Conservation (phyloP, 1,140 invertebrate species). For the Cryptotermes secundus region DNA sequence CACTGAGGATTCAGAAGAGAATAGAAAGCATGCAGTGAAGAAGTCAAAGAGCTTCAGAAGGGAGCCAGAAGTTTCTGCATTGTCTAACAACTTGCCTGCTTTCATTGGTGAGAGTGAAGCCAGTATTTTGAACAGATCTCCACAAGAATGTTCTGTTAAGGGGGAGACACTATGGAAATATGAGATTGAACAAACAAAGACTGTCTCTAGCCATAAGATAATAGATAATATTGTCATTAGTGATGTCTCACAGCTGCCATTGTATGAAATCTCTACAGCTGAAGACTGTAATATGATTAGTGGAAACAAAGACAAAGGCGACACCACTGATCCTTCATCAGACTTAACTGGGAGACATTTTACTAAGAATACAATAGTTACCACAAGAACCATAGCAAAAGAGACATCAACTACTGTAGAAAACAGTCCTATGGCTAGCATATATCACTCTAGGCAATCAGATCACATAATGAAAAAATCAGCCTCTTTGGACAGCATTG, state of each 20-base stretch:
- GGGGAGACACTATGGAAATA: not conserved
- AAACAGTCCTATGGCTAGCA: not conserved
- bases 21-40: slow-evolving; percentile 44
- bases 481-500: slow-evolving; percentile 58
- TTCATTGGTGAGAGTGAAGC: not conserved
- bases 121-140: not conserved
- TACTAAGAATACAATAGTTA: slow-evolving; percentile 19
- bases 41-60: slow-evolving; percentile 67
- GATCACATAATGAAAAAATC: slow-evolving; percentile 45
- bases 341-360: not conserved
- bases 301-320: not conserved
- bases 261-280: not conserved
- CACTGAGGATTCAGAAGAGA: not conserved
- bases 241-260: not conserved
- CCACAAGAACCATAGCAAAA: slow-evolving; percentile 23
- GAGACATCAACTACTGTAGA: slow-evolving; percentile 2
- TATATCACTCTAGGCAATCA: not conserved
- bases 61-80: slow-evolving; percentile 47
- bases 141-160: not conserved
- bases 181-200: not conserved
- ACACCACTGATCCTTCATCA: not conserved
- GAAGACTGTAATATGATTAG: not conserved
- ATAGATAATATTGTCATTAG: not conserved
- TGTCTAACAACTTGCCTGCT: not conserved
- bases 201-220: not conserved